phyloP scores from a whole-genome alignment of 2,113 vertebrate species.

The Muntiacus reevesi region DNA sequence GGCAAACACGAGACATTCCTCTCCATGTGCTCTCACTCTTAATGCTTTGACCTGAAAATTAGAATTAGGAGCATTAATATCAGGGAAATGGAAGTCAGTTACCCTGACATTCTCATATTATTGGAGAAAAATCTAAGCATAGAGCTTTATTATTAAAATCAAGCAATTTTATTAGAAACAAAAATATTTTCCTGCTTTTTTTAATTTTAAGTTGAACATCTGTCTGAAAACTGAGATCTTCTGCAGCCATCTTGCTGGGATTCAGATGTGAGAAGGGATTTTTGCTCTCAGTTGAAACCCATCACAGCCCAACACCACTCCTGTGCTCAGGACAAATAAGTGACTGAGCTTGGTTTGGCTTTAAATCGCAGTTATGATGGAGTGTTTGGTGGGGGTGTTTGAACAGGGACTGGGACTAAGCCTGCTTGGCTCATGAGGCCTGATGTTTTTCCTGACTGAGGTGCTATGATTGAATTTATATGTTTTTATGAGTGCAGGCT shows the following conservation, averaged over 20 bases:
- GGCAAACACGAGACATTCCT: neutral
- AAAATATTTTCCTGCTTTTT: neutral
- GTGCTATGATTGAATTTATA: constrained; percentile 7
- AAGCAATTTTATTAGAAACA: neutral
- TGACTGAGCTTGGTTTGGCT: neutral
- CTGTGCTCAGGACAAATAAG: neutral
- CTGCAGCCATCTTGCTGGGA: neutral
- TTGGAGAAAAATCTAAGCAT: neutral
- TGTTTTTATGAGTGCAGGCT: constrained; percentile 48
- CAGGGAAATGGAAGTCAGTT: neutral
- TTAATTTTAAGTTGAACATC: constrained; percentile 10
- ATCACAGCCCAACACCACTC: neutral
- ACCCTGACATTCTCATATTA: neutral
- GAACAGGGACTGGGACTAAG: neutral
- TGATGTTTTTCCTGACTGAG: constrained; percentile 33
- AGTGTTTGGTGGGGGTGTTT: neutral
- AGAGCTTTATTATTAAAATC: neutral
- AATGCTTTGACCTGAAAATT: neutral
- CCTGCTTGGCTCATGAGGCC: neutral
- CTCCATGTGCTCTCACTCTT: neutral
- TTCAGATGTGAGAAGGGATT: neutral
- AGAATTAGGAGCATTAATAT: neutral
- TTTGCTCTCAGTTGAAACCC: neutral
- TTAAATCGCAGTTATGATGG: neutral
- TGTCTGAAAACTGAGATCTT: neutral